Conservation (phyloP, 1,140 invertebrate species). For the Apis florea region DNA sequence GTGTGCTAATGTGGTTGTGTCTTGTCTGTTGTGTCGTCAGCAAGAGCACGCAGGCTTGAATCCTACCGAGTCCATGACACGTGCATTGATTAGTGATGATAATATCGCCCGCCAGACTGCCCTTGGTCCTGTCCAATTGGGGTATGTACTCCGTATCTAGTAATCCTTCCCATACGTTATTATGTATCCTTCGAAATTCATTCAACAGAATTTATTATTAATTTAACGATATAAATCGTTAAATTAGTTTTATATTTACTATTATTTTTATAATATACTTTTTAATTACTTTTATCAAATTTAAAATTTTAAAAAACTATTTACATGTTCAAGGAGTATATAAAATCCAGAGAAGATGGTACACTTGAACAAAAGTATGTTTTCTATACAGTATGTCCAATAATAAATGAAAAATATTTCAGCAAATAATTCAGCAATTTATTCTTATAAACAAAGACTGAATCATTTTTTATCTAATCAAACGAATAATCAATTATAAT, state of each 20-base stretch:
- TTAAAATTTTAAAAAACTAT: not conserved
- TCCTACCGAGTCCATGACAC: slow-evolving; percentile 94
- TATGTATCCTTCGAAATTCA: slow-evolving; percentile 26
- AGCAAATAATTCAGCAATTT: no score
- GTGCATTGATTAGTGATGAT: slow-evolving; percentile 94
- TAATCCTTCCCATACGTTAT: slow-evolving; percentile 54
- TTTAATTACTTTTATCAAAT: not conserved
- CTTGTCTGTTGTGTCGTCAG: slow-evolving; percentile 85
- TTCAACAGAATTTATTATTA: slow-evolving; percentile 35
- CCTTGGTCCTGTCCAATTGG: slow-evolving; percentile 92
- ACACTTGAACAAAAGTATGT: no score
- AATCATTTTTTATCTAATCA: no score
- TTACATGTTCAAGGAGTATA: not conserved
- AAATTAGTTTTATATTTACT: not conserved
- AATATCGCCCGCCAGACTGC: slow-evolving; percentile 89
- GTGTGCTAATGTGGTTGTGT: slow-evolving; percentile 84
- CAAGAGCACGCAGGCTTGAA: slow-evolving; percentile 92
- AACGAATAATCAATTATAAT: no score
- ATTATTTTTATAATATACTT: not conserved
- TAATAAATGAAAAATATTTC: no score
- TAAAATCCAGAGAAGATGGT: no score
- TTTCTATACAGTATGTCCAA: no score
- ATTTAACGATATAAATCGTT: not conserved
- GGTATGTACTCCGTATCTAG: slow-evolving; percentile 86
- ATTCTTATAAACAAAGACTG: no score